Conservation (phyloP, 2,888 invertebrate genomes). For the Drosophila melanosoma region DNA sequence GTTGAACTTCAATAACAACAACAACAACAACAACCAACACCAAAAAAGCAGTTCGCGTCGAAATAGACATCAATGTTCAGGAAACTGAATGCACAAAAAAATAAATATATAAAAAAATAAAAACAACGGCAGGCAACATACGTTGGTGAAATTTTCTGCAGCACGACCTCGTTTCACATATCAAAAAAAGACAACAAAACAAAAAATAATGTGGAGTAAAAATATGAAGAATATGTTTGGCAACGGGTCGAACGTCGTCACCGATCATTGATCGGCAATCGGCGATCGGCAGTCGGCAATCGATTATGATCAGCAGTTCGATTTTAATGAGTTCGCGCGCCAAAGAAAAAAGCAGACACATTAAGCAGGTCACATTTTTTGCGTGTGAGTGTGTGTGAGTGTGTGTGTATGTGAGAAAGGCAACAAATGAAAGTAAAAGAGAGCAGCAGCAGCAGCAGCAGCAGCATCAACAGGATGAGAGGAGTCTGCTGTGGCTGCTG, state of each 20-base stretch:
- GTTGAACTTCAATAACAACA: conserved; percentile 46
- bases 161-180: conserved; percentile 60
- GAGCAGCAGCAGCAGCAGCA: conserved; percentile 20
- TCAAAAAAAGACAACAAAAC: conserved; percentile 13
- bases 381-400: not conserved
- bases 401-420: conserved; percentile 52
- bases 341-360: conserved; percentile 28
- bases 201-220: conserved; percentile 9
- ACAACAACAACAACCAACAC: not conserved
- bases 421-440: conserved; percentile 78
- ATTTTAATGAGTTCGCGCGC: conserved; percentile 74
- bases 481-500: conserved; percentile 38
- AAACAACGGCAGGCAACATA: conserved; percentile 32
- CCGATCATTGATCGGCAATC: conserved; percentile 50
- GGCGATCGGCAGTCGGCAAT: conserved; percentile 33
- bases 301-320: conserved; percentile 79
- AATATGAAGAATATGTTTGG: conserved; percentile 71
- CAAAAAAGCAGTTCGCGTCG: conserved; percentile 35
- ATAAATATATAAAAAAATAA: conserved; percentile 14
- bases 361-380: conserved; percentile 73
- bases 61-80: conserved; percentile 71
- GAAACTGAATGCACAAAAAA: conserved; percentile 35
- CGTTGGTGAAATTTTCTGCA: conserved; percentile 60
- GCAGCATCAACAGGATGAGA: conserved; percentile 55
- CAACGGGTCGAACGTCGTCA: conserved; percentile 65